Percentiles rank a stretch among this genome's conserved stretches.
phyloP scores from a whole-genome alignment of 2,797 vertebrate species.

The Rhinella marina region DNA sequence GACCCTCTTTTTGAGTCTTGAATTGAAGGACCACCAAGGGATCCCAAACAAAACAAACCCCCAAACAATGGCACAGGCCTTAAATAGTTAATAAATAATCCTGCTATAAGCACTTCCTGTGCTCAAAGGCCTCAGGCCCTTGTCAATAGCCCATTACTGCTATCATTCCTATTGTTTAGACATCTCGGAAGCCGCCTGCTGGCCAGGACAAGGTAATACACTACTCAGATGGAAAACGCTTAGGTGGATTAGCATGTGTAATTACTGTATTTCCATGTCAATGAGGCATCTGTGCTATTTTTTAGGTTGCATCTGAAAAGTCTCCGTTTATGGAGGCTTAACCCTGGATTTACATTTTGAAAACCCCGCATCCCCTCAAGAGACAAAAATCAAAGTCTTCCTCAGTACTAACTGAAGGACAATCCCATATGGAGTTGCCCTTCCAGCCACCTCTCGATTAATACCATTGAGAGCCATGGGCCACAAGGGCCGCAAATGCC shows the following conservation, averaged over 20 bases:
- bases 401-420: background rate
- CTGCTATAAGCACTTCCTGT: background rate
- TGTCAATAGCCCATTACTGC: background rate
- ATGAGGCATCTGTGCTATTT: background rate
- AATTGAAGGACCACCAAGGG: background rate
- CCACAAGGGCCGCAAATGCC: too few relatives aligned
- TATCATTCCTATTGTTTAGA: background rate
- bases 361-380: background rate
- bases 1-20: background rate
- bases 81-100: background rate
- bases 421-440: background rate
- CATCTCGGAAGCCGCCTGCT: background rate
- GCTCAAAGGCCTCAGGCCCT: background rate
- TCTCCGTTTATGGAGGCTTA: background rate
- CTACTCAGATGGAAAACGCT: background rate
- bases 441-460: background rate
- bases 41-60: background rate
- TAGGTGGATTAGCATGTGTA: background rate
- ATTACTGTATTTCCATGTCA: background rate
- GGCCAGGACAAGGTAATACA: background rate
- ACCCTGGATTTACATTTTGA: background rate
- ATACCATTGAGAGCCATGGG: background rate
- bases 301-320: background rate
- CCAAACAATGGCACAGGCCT: background rate
- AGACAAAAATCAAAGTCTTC: background rate